Evolutionary conservation across 2,888 invertebrate species (phyloP), one percentile per base, ranked within the genome.

Genomic region (Chromoteleia sp.): DNA sequence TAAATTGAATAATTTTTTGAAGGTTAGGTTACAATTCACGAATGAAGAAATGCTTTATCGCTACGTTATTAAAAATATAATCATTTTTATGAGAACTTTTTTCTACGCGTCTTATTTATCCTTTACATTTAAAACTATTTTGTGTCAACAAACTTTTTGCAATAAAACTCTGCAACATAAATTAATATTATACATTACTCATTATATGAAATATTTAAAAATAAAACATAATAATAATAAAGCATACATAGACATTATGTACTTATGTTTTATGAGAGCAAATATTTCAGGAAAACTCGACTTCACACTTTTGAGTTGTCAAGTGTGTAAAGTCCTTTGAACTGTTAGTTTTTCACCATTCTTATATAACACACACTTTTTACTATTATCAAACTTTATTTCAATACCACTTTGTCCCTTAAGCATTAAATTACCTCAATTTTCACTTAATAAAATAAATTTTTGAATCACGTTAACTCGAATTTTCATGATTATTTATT

Each of bases 201-300:
- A 3, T 10, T 36, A 5, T 36, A 1, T 36, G 10, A n/a, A 36
- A 36, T n/a, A 36, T n/a, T 36, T n/a, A 2, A 36, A 36, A 36
- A 5, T 7, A 8, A n/a, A 36, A 36, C 36, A 25, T 25, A 2
- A 36, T n/a, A 36, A 36, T 36, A 36, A 4, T n/a, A 10, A 1
- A 10, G 39, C 39, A 14, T 43, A 43, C 41, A 17, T 43, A 15
- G 5, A 43, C 15, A 43, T 15, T 0, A 8, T 43, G 8, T 15
- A 43, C 41, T 43, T 43, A 43, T 15, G 41, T 43, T 43, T 43
- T 43, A 43, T 17, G 15, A 15, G 41, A 43, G 41, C 6, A 15
- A 14, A 43, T 43, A 43, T 43, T 15, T 43, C 41, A 43, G 14
- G 41, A 43, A 43, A 43, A 43, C 41, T 43, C n/a, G 36, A 36